Percentiles rank a stretch among this genome's conserved stretches.
These are phyloP conservation scores for Amphibalanus amphitrite DNA, from an alignment of 1,140 invertebrate species.

Conservation along the genomic window DNA sequence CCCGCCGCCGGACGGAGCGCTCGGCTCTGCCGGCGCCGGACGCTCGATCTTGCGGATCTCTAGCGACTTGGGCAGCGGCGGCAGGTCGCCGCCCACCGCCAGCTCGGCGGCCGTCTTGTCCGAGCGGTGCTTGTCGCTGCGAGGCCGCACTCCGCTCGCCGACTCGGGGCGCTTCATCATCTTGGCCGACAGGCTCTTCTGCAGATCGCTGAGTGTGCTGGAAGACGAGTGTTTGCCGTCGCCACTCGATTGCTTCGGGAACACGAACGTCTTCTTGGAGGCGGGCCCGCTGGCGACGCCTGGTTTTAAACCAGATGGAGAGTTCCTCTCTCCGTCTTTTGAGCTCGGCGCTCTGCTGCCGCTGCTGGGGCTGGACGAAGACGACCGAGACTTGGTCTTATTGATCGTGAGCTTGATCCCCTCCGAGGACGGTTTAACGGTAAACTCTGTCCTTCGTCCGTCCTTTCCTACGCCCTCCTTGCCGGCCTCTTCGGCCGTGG, in stretches of 20 bases:
- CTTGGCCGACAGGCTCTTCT: slow-evolving; percentile 3
- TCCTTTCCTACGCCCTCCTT: neutral
- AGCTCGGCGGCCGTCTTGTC: neutral
- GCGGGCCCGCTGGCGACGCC: neutral
- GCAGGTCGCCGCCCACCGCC: neutral
- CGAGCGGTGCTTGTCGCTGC: neutral
- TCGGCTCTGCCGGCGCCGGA: neutral
- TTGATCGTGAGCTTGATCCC: slow-evolving; percentile 2
- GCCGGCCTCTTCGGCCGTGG: neutral
- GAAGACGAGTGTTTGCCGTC: neutral
- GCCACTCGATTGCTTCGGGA: neutral
- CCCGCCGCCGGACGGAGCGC: no score
- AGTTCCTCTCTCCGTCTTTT: neutral
- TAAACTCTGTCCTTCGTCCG: neutral
- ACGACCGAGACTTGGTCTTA: slow-evolving; percentile 3
- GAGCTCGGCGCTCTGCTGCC: no score
- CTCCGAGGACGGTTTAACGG: neutral
- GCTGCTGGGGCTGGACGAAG: neutral
- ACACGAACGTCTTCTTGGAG: neutral
- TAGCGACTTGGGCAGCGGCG: slow-evolving; percentile 3
- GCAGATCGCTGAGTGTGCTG: neutral
- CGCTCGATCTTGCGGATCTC: slow-evolving; percentile 3
- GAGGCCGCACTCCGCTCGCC: neutral
- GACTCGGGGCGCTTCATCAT: neutral
- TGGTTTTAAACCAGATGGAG: neutral